Conservation (phyloP, 2,888 invertebrate species). For the Nemapogon koenigi region DNA sequence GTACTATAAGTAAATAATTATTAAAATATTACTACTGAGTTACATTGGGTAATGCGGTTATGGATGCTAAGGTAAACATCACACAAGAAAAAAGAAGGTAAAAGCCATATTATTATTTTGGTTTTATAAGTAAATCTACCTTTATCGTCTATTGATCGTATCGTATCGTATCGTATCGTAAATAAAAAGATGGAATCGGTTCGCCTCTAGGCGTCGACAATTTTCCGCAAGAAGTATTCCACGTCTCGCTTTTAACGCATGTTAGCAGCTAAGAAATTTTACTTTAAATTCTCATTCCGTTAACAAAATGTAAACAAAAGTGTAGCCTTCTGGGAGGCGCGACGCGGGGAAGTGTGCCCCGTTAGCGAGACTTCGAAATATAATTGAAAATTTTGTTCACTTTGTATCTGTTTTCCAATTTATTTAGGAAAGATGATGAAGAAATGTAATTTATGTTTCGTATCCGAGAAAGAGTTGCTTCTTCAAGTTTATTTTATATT, state of each 20-base stretch:
- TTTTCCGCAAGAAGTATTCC: slow-evolving; percentile 35
- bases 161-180: too few species aligned
- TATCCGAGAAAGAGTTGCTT: neutral
- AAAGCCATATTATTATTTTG: too few species aligned
- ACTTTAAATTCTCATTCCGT: slow-evolving; percentile 52
- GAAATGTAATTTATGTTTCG: slow-evolving; percentile 7
- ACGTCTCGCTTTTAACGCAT: slow-evolving; percentile 34
- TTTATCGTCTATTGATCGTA: too few species aligned
- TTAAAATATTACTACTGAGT: too few species aligned
- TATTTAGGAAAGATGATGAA: slow-evolving; percentile 23
- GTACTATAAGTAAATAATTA: too few species aligned
- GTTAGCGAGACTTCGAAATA: slow-evolving; percentile 28
- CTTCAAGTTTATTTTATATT: neutral
- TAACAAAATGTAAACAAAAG: slow-evolving; percentile 56
- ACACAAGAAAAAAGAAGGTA: too few species aligned
- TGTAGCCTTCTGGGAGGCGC: slow-evolving; percentile 27
- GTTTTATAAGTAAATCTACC: too few species aligned
- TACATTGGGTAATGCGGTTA: too few species aligned
- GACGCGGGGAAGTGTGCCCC: slow-evolving; percentile 25
- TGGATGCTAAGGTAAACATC: too few species aligned
- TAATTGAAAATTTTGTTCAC: slow-evolving; percentile 51
- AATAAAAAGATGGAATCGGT: too few species aligned
- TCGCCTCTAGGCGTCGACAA: slow-evolving; percentile 15
- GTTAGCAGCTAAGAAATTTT: slow-evolving; percentile 48
- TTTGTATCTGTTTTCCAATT: slow-evolving; percentile 32